These are phyloP conservation scores for Malaclemys terrapin DNA, from an alignment of 2,113 vertebrate genomes.

Conservation along the genomic window DNA sequence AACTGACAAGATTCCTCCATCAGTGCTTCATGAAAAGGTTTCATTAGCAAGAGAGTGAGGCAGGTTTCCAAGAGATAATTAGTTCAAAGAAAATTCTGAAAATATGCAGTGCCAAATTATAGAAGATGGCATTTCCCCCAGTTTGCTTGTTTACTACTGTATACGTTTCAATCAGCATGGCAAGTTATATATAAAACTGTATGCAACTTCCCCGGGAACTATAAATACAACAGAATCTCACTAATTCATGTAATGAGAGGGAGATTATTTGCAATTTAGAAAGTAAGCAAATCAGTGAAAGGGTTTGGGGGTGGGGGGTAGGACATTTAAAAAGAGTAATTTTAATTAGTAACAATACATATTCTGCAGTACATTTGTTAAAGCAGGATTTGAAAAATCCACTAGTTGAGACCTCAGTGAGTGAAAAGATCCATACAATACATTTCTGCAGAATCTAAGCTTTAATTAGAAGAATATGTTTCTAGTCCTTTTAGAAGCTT, in stretches of 20 bases:
- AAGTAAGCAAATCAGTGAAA: background rate
- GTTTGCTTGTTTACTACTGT: background rate
- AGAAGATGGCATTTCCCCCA: background rate
- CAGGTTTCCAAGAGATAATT: background rate
- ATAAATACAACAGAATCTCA: background rate
- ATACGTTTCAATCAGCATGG: background rate
- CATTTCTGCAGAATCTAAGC: background rate
- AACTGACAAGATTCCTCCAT: background rate
- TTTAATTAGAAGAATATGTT: background rate
- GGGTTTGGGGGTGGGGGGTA: too few species aligned
- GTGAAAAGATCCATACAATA: background rate
- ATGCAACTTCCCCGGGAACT: background rate
- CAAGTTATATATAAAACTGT: background rate
- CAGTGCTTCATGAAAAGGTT: rapidly evolving
- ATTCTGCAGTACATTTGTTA: background rate
- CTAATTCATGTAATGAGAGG: background rate
- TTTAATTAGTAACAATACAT: background rate
- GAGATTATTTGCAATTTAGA: background rate
- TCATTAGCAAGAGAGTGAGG: background rate
- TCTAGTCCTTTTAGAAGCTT: background rate
- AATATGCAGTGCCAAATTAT: background rate
- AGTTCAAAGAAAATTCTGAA: background rate
- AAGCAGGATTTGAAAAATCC: background rate
- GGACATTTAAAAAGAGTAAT: background rate
- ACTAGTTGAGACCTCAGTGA: background rate